Evolutionary conservation across 2,888 invertebrate species (phyloP).

Genomic region (Dinocampus coccinellae): DNA sequence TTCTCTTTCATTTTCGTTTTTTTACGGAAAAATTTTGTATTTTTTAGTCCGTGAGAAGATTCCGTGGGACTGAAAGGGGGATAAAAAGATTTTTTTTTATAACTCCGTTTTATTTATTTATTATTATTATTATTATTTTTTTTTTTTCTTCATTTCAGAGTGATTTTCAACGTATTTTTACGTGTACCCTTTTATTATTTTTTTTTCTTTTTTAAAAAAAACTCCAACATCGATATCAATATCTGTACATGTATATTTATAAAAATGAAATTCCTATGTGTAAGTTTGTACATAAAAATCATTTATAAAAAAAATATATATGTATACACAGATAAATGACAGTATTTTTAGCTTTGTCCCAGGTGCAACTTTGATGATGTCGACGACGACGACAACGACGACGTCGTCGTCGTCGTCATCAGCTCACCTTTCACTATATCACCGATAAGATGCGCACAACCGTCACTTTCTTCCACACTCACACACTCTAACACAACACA

Average conservation of each 20-base stretch:
- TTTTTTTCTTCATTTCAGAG: slow-evolving; percentile 50
- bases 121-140: slow-evolving; percentile 23
- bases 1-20: slow-evolving; percentile 40
- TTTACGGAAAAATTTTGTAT: slow-evolving; percentile 30
- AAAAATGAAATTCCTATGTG: not conserved
- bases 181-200: not conserved
- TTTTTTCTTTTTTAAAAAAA: not conserved
- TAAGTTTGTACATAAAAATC: not conserved
- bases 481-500: too few species aligned
- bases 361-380: slow-evolving; percentile 39
- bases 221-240: not conserved
- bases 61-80: slow-evolving; percentile 48
- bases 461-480: slow-evolving; percentile 36
- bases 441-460: slow-evolving; percentile 43
- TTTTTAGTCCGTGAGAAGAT: slow-evolving; percentile 43
- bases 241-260: slow-evolving; percentile 1
- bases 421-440: slow-evolving; percentile 32
- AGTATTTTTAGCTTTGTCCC: slow-evolving; percentile 30
- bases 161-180: slow-evolving; percentile 43
- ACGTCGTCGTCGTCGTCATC: too few species aligned
- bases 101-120: too few species aligned
- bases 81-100: too few species aligned
- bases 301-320: slow-evolving; percentile 10
- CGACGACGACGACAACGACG: too few species aligned
- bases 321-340: too few species aligned